Base-by-base conservation (phyloP, 1,140 invertebrate species). In the Drosophila lacteicornis region DNA sequence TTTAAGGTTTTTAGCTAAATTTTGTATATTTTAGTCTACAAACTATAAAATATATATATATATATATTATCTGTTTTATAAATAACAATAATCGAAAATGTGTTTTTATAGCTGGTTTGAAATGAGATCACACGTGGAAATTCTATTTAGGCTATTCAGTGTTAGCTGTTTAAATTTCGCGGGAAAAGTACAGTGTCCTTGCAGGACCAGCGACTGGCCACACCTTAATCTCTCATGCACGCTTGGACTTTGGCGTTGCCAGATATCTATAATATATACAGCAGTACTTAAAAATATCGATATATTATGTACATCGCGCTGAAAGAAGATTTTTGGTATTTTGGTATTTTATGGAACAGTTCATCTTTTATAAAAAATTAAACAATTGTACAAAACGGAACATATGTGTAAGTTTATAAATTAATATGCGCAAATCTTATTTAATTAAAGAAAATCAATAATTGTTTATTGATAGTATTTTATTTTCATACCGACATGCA, bases 11-110 rank as follows among this genome's bases (percentile, higher is more conserved):
- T 90, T 90, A 90, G 85, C 85, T 90, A 90, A 90, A 91, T 90
- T 91, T 90, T 90, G 85, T 90, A 91, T 90, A 79, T 91, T 90
- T 90, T 85, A 90, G 82, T 90, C 81, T 85, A 90, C 86, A 85
- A 74, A 85, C 78, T 76, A 84, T 75, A 88, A 78, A 71, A 81
- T 70, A 84, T 68, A 81, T 79, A 80, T 79, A 80, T 79, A 80
- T 78, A 79, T 78, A 88, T 88, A 88, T 85, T 88, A 90, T 90
- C 85, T 90, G 85, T 88, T 88, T 88, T 88, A 85, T 88, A 88
- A 84, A 87, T 80, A 87, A 83, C 75, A 79, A 73, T 87, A 87
- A 78, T 59, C n/a, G 0, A 61, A 70, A 62, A 62, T 49, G 71
- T 58, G 74, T 86, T 87, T 76, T 87, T 51, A 53, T 63, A 68